Conservation (phyloP, 2,888 invertebrate genomes). For the Hydrotaea cyrtoneurina region DNA sequence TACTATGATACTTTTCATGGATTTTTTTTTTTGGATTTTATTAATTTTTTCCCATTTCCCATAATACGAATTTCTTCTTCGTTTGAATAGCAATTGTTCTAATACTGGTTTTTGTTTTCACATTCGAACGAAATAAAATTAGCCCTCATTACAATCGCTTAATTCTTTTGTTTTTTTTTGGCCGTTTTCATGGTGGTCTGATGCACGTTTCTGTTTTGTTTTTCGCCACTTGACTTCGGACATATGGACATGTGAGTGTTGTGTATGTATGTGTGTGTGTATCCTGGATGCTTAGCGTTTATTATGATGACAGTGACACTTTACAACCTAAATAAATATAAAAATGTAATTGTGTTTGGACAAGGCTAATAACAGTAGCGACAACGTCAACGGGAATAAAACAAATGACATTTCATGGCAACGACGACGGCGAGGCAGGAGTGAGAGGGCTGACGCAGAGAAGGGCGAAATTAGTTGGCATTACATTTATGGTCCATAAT, state of each 20-base stretch:
- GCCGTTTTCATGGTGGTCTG: background rate
- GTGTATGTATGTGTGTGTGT: background rate
- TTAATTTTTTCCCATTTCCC: too few relatives aligned
- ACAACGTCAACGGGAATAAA: background rate
- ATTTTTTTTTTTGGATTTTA: too few relatives aligned
- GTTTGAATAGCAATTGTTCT: too few relatives aligned
- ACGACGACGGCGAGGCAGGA: background rate
- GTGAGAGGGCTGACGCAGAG: background rate
- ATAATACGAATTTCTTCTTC: too few relatives aligned
- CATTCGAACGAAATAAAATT: background rate
- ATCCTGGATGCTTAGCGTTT: slow-evolving; percentile 6
- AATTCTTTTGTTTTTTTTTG: too few relatives aligned
- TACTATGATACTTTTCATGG: too few relatives aligned
- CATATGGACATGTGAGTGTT: background rate
- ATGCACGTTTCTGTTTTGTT: background rate
- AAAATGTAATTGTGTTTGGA: background rate
- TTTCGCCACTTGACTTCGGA: too few relatives aligned
- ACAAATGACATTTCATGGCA: background rate
- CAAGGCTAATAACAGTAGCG: background rate
- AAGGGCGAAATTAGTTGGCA: slow-evolving; percentile 9
- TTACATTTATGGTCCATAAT: slow-evolving; percentile 37
- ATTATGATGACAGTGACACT: slow-evolving; percentile 30
- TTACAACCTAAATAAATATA: slow-evolving; percentile 33
- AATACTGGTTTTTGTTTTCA: too few relatives aligned
- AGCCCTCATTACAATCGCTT: background rate